Evolutionary conservation across 2,113 vertebrate species (phyloP), one percentile per base, ranked within the genome.

Genomic region (Neofelis nebulosa): DNA sequence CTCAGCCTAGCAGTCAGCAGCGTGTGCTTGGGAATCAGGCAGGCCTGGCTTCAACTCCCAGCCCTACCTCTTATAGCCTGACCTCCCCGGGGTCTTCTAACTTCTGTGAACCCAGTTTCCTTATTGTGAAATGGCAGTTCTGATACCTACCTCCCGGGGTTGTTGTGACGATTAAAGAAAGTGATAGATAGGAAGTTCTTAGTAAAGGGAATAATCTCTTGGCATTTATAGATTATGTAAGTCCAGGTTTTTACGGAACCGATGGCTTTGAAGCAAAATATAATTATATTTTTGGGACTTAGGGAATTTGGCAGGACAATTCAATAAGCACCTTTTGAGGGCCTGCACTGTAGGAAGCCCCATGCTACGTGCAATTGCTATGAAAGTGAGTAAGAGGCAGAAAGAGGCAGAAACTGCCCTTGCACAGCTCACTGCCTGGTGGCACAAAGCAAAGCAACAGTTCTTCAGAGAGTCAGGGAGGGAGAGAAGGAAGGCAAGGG

Each of bases 231-330:
- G 25, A 29, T 66, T 68, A 55, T 65, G 7, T 94, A n/a, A 84
- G 52, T 65, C 65, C n/a, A 76, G n/a, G 55, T 81, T 74, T 63
- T 91, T 91, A 0, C 48, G 55, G 21, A 21, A 52, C 66, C 61
- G 48, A 13, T 87, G 3, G 84, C 65, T 76, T 76, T 85, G 93
- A 96, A 91, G 55, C 25, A 63, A 97, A 74, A 73, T 76, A 61
- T 50, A 61, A 55, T 87, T 31, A 55, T n/a, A 38, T 11, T 57
- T 86, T 65, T 12, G n/a, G 29, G 57, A 52, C 41, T 69, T 78
- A 66, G 0, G 25, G 86, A 79, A 76, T 38, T 41, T 83, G 65
- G 29, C 65, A 68, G 52, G n/a, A 38, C 5, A 33, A 38, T 80
- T 90, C 68, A 84, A 0, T 36, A 45, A 82, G 45, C 80, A n/a